Evolutionary conservation across 2,888 invertebrate genomes (phyloP).

Genomic region (Salpingus planirostris): DNA sequence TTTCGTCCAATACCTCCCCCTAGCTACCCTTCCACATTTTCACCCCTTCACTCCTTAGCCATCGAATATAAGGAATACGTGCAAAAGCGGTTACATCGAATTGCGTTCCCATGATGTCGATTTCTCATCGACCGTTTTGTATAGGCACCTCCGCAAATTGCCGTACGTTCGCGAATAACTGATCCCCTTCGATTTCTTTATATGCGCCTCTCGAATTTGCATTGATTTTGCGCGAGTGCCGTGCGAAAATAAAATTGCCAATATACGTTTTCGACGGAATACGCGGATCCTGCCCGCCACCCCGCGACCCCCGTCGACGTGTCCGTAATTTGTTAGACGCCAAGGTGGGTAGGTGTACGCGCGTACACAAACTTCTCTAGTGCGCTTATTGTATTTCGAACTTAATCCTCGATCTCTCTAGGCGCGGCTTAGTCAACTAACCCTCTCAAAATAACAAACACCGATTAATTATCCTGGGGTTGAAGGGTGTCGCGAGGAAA

Average conservation of each 20-base stretch:
- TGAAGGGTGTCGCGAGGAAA: no score
- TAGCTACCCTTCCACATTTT: conserved; percentile 15
- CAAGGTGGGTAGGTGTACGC: no score
- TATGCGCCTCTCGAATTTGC: conserved; percentile 11
- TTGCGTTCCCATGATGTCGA: conserved; percentile 19
- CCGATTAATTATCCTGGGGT: no score
- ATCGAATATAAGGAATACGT: conserved; percentile 22
- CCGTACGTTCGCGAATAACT: conserved; percentile 12
- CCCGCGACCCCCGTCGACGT: no score
- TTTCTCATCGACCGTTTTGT: conserved; percentile 18
- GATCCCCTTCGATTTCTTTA: conserved; percentile 10
- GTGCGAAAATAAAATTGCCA: conserved; percentile 13
- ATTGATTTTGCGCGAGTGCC: conserved; percentile 11
- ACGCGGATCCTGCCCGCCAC: no score
- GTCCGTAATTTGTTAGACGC: no score
- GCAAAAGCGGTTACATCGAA: conserved; percentile 20
- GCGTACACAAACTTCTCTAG: no score
- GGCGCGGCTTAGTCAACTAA: no score
- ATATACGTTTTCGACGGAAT: no score
- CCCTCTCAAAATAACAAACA: no score
- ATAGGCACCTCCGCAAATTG: conserved; percentile 13
- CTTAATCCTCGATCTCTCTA: no score
- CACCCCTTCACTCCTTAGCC: conserved; percentile 14
- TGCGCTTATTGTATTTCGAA: no score
- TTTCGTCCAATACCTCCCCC: conserved; percentile 26